Conservation (phyloP, 1,140 invertebrate genomes). For the Venturia canescens region DNA sequence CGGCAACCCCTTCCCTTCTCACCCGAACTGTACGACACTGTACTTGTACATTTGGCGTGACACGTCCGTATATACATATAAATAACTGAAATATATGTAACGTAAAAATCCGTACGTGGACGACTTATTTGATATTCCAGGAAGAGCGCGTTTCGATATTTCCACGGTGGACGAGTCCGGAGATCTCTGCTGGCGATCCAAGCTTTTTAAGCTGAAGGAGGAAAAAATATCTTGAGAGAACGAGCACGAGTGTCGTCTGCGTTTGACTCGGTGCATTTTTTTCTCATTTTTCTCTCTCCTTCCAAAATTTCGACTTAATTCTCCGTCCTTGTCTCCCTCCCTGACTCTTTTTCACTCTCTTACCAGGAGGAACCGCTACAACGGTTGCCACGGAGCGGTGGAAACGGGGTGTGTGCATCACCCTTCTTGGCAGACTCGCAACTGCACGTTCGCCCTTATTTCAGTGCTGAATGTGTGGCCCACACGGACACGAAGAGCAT, state of each 20-base stretch:
- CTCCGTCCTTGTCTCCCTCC: background rate
- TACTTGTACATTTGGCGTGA: conserved; percentile 3
- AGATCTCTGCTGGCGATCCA: conserved; percentile 28
- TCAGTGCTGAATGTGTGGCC: background rate
- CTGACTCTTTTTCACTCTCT: background rate
- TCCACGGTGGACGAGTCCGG: conserved; percentile 52
- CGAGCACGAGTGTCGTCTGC: background rate
- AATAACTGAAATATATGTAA: background rate
- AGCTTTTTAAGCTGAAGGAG: conserved; percentile 9
- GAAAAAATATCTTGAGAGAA: background rate
- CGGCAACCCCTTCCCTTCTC: conserved; percentile 16
- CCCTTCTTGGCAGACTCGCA: conserved; percentile 3
- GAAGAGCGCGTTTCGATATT: conserved; percentile 67
- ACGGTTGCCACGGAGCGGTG: background rate
- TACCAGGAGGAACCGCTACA: background rate
- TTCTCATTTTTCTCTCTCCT: background rate
- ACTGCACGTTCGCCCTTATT: conserved; percentile 34
- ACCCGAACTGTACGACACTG: conserved; percentile 8
- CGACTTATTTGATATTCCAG: conserved; percentile 72
- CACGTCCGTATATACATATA: background rate
- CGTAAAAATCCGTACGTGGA: background rate
- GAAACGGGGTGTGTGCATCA: background rate
- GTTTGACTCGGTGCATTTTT: background rate
- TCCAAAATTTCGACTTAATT: background rate
- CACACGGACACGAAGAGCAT: background rate